phyloP scores from a whole-genome alignment of 2,797 vertebrate genomes.

The Pseudochromis fuscus region DNA sequence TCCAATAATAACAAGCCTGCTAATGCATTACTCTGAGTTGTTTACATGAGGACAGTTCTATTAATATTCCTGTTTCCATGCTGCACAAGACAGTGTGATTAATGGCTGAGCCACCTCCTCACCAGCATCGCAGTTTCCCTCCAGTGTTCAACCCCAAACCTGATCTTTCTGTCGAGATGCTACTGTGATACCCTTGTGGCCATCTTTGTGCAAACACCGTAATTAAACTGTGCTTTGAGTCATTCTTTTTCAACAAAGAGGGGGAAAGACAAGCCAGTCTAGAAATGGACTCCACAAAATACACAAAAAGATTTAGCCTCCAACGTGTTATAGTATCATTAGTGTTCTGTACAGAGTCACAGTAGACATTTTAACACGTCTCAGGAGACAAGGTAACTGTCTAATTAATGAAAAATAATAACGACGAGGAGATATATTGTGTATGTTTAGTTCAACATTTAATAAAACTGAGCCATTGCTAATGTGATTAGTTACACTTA shows the following conservation, averaged over 20 bases:
- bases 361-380: not conserved
- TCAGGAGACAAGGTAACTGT: not conserved
- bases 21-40: constrained; percentile 15
- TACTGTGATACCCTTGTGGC: constrained; percentile 5
- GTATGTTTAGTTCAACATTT: not conserved
- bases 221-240: constrained; percentile 19
- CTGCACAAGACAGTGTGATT: constrained; percentile 27
- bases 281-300: not conserved
- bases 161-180: constrained; percentile 15
- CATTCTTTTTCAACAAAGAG: not conserved
- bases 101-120: constrained; percentile 22
- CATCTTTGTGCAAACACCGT: constrained; percentile 13
- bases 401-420: not conserved
- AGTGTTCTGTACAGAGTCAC: not conserved
- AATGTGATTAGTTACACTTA: constrained; percentile 25
- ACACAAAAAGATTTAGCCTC: not conserved
- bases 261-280: not conserved
- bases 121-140: constrained; percentile 13
- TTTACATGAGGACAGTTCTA: constrained; percentile 15
- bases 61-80: constrained; percentile 43
- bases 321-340: not conserved
- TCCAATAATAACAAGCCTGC: not conserved
- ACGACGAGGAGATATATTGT: not conserved
- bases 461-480: not conserved
- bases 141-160: constrained; percentile 19